Evolutionary conservation across 1,140 invertebrate species (phyloP).

Genomic region (Cherax quadricarinatus): DNA sequence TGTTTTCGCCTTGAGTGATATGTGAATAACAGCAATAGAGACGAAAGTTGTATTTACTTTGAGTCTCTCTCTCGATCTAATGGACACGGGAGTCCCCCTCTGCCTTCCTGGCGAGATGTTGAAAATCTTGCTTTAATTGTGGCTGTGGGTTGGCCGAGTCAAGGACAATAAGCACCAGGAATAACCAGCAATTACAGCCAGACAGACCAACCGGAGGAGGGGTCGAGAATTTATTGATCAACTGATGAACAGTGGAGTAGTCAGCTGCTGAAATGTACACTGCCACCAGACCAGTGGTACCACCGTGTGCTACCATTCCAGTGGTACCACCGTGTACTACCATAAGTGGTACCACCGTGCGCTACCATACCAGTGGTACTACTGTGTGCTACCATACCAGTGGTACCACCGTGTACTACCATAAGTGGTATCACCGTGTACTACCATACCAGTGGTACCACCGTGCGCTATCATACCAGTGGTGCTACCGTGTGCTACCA

Average conservation of each 20-base stretch:
- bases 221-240: not conserved
- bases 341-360: no score
- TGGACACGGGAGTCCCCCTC: not conserved
- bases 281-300: no score
- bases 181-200: not conserved
- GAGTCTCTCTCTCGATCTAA: not conserved
- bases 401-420: no score
- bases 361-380: no score
- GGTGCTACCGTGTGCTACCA: no score
- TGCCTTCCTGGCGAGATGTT: not conserved
- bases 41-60: not conserved
- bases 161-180: not conserved
- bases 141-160: not conserved
- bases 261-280: no score
- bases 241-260: not conserved
- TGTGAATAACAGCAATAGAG: not conserved
- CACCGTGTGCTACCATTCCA: no score
- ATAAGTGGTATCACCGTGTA: no score
- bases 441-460: no score
- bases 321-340: no score
- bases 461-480: no score
- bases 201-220: not conserved
- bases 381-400: no score
- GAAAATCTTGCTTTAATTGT: conserved; percentile 1
- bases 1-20: not conserved